These are phyloP conservation scores for Lacerta viridis DNA, from an alignment of 2,797 vertebrate species.

Conservation along the genomic window DNA sequence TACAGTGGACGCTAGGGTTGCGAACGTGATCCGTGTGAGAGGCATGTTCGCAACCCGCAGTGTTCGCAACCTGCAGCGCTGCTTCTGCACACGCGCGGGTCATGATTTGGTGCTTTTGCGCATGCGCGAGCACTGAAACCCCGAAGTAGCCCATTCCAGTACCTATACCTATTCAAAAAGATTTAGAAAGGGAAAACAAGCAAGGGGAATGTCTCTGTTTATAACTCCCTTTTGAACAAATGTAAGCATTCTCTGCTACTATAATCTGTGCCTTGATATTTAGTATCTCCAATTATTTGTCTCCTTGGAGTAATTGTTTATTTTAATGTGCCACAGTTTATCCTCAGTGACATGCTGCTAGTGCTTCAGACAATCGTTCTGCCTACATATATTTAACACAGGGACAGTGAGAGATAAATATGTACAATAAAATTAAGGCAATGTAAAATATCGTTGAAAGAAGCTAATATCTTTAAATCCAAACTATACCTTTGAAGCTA, in stretches of 20 bases:
- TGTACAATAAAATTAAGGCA: neutral
- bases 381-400: neutral
- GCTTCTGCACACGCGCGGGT: no score
- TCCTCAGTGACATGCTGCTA: neutral
- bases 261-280: slow-evolving; percentile 3
- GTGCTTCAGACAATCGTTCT: neutral
- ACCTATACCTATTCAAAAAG: neutral
- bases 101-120: no score
- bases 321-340: slow-evolving; percentile 22
- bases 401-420: neutral
- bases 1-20: no score
- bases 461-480: neutral
- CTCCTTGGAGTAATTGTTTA: slow-evolving; percentile 14
- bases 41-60: no score
- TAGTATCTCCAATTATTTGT: neutral
- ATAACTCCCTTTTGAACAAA: neutral
- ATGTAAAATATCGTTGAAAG: neutral
- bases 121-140: no score
- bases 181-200: slow-evolving; percentile 8
- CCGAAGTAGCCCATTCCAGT: no score
- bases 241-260: neutral
- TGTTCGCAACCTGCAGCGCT: no score
- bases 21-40: no score
- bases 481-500: neutral
- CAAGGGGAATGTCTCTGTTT: neutral